Evolutionary conservation across 2,113 vertebrate genomes (phyloP).

Genomic region (Artemisiospiza belli): DNA sequence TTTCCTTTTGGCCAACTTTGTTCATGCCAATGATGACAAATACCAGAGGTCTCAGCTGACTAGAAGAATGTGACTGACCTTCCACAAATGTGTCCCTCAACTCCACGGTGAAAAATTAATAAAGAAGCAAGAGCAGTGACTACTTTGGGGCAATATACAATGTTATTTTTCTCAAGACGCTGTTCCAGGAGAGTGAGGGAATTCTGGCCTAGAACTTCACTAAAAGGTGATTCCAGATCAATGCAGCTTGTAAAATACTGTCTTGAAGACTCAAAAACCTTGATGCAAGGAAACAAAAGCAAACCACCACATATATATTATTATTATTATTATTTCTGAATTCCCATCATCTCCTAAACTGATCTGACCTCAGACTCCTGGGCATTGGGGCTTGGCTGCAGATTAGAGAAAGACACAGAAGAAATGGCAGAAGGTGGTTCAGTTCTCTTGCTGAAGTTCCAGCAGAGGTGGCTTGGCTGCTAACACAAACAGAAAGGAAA

Average conservation of each 20-base stretch:
- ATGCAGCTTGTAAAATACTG: background rate
- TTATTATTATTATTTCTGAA: background rate
- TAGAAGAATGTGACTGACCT: background rate
- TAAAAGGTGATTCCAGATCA: background rate
- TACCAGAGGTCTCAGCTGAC: background rate
- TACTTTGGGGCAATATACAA: background rate
- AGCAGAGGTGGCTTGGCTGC: fast-evolving
- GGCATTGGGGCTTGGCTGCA: background rate
- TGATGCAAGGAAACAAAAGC: background rate
- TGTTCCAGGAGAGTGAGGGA: background rate
- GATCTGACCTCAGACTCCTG: background rate
- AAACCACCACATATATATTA: background rate
- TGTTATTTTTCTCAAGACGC: background rate
- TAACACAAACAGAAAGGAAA: background rate
- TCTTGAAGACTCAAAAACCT: background rate
- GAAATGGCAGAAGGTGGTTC: background rate
- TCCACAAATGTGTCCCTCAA: background rate
- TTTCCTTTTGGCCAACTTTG: background rate
- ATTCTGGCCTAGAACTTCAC: background rate
- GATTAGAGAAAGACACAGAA: background rate
- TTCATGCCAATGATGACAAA: conserved; percentile 5
- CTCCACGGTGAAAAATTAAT: background rate
- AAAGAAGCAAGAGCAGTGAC: background rate
- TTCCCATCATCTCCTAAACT: background rate
- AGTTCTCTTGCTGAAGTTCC: background rate